Evolutionary conservation across 2,113 vertebrate genomes (phyloP), one percentile per base, ranked within the genome.

Genomic region (Perognathus longimembris): DNA sequence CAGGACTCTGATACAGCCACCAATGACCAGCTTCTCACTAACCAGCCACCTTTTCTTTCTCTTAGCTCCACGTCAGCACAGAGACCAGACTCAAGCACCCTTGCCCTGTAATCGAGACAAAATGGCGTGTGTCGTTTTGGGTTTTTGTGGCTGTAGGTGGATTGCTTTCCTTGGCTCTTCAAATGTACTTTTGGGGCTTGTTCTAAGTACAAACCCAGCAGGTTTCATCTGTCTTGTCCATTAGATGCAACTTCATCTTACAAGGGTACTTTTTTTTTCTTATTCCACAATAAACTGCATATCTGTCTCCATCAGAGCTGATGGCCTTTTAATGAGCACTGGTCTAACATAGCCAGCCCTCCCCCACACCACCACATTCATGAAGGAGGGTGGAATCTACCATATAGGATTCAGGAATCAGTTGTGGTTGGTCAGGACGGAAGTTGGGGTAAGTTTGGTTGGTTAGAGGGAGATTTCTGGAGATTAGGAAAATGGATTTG

Each of bases 401-500:
- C 97, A 94, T 89, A 96, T 94, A 96, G 96, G 95, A 97, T 96
- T 97, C 97, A 96, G 97, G 97, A 97, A 97, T 96, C 90, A 67
- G 95, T 97, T 90, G 95, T 91, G 88, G 95, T 94, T 96, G 91
- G 94, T 97, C 75, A 84, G 89, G 94, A 91, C 12, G 94, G 93
- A 95, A 94, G 96, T 94, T 21, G 87, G 93, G 92, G 95, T 94
- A 95, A 88, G 93, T 93, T 96, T 89, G 83, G 66, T 94, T 95
- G 95, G 94, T 96, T 88, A 86, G 92, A 96, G 91, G 61, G 92
- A 96, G 94, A 92, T 67, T 97, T 96, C 97, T 97, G 97, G 97
- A 95, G 20, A 97, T 97, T 94, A 94, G 96, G 96, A 97, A 97
- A 97, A 98, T 97, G 97, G 97, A 96, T 97, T 98, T 94, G 97